Evolutionary conservation across 2,888 invertebrate genomes (phyloP).

Genomic region (Pyrgus malvae): DNA sequence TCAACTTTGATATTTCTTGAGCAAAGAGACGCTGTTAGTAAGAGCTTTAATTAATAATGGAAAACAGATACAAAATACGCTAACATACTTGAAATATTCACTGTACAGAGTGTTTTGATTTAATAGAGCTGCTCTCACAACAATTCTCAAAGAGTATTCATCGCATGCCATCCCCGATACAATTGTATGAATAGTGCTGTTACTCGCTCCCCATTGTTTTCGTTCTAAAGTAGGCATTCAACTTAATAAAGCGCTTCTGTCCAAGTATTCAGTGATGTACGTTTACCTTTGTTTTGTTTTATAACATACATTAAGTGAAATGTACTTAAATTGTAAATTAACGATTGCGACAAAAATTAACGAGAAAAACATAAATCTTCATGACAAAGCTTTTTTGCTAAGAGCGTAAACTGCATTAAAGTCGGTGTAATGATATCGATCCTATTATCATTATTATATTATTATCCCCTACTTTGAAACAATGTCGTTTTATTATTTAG

Average conservation of each 20-base stretch:
- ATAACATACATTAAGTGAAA: neutral
- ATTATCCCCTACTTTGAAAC: too few relatives aligned
- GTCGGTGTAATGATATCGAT: too few relatives aligned
- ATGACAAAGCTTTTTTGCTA: too few relatives aligned
- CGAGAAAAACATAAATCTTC: too few relatives aligned
- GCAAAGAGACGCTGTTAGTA: neutral
- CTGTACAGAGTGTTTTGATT: constrained; percentile 1
- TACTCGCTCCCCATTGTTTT: constrained; percentile 28
- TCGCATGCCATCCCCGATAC: constrained; percentile 16
- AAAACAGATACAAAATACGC: neutral
- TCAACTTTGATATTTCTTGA: neutral
- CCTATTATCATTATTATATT: too few relatives aligned
- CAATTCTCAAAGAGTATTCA: constrained; percentile 22
- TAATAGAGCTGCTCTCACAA: constrained; percentile 16
- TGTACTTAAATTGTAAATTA: too few relatives aligned
- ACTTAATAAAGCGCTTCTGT: constrained; percentile 27
- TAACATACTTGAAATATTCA: neutral
- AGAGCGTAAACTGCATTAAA: too few relatives aligned
- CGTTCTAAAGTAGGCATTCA: constrained; percentile 30
- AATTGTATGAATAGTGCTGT: constrained; percentile 16
- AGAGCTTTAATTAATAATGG: neutral
- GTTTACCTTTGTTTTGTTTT: constrained; percentile 1
- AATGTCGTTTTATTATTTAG: too few relatives aligned
- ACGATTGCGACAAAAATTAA: too few relatives aligned
- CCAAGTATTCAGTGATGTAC: constrained; percentile 17